A percentile compares a stretch with the other conserved stretches of the same genome.
phyloP scores from a whole-genome alignment of 1,140 invertebrate genomes.

The Scaptomyza graminum region DNA sequence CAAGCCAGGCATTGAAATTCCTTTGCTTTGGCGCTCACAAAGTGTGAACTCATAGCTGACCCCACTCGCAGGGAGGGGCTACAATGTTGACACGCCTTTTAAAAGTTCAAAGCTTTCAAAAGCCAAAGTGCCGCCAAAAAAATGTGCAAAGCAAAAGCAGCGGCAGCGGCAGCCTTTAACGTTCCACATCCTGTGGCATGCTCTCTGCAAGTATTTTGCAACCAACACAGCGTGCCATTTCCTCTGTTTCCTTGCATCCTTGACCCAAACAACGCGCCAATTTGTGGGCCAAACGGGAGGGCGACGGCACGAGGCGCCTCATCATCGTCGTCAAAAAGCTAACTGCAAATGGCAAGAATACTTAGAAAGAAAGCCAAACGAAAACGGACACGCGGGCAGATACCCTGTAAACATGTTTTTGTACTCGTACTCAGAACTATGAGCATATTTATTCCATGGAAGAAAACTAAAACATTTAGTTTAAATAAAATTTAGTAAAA shows the following conservation, averaged over 20 bases:
- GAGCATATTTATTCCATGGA: no score
- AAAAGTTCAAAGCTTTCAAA: constrained; percentile 68
- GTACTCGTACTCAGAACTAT: no score
- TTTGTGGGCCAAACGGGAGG: constrained; percentile 49
- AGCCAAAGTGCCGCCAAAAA: constrained; percentile 31
- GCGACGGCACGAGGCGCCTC: background rate
- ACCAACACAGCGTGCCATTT: constrained; percentile 42
- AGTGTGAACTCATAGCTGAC: constrained; percentile 36
- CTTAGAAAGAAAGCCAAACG: background rate
- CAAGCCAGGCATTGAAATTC: constrained; percentile 47
- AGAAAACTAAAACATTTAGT: no score
- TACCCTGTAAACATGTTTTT: background rate
- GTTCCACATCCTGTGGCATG: background rate
- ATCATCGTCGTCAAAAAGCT: constrained; percentile 13
- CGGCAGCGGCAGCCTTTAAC: no score
- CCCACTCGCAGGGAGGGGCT: background rate
- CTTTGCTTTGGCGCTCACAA: constrained; percentile 29
- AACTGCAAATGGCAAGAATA: constrained; percentile 44
- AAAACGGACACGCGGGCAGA: background rate
- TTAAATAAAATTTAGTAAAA: no score
- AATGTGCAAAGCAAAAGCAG: constrained; percentile 27
- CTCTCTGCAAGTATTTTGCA: constrained; percentile 6
- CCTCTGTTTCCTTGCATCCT: constrained; percentile 49
- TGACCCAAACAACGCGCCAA: constrained; percentile 70
- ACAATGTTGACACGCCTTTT: constrained; percentile 29